Conservation (phyloP, 2,797 vertebrate genomes). For the Naso thynnoides region DNA sequence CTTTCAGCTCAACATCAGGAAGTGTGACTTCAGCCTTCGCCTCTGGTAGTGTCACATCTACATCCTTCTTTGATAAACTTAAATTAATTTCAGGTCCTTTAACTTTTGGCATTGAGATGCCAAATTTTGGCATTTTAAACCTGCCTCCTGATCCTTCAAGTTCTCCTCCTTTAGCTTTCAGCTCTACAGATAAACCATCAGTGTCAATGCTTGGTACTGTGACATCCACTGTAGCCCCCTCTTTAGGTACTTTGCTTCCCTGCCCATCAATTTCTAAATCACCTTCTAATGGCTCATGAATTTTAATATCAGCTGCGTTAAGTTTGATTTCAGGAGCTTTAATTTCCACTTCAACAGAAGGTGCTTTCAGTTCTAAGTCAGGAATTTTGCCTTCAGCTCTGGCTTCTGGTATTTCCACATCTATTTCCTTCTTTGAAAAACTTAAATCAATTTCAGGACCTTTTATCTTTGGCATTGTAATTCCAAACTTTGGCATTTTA, state of each 20-base stretch:
- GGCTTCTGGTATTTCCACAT: conserved; percentile 36
- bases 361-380: conserved; percentile 26
- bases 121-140: conserved; percentile 50
- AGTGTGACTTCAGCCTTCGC: conserved; percentile 19
- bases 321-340: conserved; percentile 29
- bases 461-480: neutral
- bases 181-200: conserved; percentile 38
- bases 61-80: conserved; percentile 33
- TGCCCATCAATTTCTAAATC: conserved; percentile 36
- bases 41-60: conserved; percentile 21
- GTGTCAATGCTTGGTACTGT: conserved; percentile 12
- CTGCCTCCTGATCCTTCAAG: conserved; percentile 43
- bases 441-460: conserved; percentile 6
- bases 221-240: neutral
- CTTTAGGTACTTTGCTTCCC: conserved; percentile 19
- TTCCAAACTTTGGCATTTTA: neutral
- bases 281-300: too few relatives aligned
- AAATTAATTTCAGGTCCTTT: conserved; percentile 42
- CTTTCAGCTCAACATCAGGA: conserved; percentile 32
- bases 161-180: conserved; percentile 41
- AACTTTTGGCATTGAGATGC: conserved; percentile 24
- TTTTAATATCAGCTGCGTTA: too few relatives aligned
- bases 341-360: conserved; percentile 41
- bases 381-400: conserved; percentile 39
- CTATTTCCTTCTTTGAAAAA: conserved; percentile 27